phyloP scores from a whole-genome alignment of 2,888 invertebrate species.

The Prostheceraeus crozeri region DNA sequence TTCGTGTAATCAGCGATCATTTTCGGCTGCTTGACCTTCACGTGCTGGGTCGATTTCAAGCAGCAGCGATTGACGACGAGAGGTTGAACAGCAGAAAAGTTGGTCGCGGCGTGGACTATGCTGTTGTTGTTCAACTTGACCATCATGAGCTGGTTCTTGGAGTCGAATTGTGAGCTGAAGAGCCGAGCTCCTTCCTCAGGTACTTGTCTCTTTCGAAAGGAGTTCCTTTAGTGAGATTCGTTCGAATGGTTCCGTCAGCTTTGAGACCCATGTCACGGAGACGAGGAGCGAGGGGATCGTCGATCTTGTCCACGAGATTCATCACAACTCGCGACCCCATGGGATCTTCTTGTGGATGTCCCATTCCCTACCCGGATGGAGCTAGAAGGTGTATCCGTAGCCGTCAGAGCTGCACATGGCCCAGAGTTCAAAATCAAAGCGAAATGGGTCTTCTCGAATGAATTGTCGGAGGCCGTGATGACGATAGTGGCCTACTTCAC shows the following conservation, averaged over 20 bases:
- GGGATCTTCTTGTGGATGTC: not conserved
- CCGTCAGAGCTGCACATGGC: slow-evolving; percentile 21
- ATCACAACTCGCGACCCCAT: slow-evolving; percentile 11
- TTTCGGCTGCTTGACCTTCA: slow-evolving; percentile 27
- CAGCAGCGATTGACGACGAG: slow-evolving; percentile 24
- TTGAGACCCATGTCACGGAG: slow-evolving; percentile 25
- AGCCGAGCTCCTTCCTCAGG: slow-evolving; percentile 24
- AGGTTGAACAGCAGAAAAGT: slow-evolving; percentile 17
- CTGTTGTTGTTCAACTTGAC: slow-evolving; percentile 24
- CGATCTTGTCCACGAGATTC: slow-evolving; percentile 22
- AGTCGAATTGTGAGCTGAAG: slow-evolving; percentile 19
- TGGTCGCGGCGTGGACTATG: slow-evolving; percentile 22
- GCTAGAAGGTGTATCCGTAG: slow-evolving; percentile 21
- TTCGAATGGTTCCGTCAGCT: slow-evolving; percentile 17
- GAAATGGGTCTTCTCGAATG: slow-evolving; percentile 13
- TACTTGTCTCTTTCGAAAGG: slow-evolving; percentile 21
- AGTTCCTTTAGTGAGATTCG: slow-evolving; percentile 21
- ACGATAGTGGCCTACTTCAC: not conserved
- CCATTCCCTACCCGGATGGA: slow-evolving; percentile 16
- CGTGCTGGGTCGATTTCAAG: slow-evolving; percentile 16
- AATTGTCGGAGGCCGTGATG: slow-evolving; percentile 16
- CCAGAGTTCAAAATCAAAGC: slow-evolving; percentile 15
- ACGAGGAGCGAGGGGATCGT: slow-evolving; percentile 25
- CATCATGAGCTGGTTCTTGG: slow-evolving; percentile 24
- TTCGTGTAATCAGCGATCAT: slow-evolving; percentile 21